Conservation (phyloP, 64 coral and sea anemone genomes). For the Actinia tenebrosa region DNA sequence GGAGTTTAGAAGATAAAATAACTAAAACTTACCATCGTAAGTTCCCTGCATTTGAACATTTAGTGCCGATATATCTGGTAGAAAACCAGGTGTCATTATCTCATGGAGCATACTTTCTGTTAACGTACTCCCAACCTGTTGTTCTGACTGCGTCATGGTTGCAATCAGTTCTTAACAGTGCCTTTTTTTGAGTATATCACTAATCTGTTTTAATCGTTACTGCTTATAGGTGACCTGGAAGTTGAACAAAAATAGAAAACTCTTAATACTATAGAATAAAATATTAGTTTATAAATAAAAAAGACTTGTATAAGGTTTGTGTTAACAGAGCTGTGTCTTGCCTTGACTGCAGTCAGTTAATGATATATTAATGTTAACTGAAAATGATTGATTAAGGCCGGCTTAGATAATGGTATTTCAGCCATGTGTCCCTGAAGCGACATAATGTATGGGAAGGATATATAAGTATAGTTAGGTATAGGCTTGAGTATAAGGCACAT, state of each 20-base stretch:
- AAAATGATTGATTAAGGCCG: no score
- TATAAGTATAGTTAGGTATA: background rate
- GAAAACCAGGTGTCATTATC: conserved; percentile 65
- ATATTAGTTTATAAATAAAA: background rate
- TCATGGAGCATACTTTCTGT: conserved; percentile 69
- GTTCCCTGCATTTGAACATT: conserved; percentile 29
- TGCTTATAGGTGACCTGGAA: background rate
- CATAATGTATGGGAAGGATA: background rate
- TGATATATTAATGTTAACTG: no score
- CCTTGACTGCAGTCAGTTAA: no score
- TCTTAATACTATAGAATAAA: background rate
- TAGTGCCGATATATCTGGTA: conserved; percentile 72
- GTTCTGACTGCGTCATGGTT: conserved; percentile 59
- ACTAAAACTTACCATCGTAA: background rate
- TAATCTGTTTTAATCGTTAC: background rate
- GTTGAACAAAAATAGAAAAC: background rate
- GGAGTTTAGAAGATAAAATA: no score
- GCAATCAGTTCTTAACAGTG: background rate
- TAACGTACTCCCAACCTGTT: conserved; percentile 45
- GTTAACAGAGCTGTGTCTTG: no score
- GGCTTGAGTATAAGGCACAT: background rate
- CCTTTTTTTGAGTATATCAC: background rate
- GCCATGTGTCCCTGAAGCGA: background rate
- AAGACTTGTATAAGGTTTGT: no score
- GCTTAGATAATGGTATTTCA: no score